Base-by-base conservation (phyloP, 2,888 invertebrate genomes). In the Rhagophthalmus giganteus region DNA sequence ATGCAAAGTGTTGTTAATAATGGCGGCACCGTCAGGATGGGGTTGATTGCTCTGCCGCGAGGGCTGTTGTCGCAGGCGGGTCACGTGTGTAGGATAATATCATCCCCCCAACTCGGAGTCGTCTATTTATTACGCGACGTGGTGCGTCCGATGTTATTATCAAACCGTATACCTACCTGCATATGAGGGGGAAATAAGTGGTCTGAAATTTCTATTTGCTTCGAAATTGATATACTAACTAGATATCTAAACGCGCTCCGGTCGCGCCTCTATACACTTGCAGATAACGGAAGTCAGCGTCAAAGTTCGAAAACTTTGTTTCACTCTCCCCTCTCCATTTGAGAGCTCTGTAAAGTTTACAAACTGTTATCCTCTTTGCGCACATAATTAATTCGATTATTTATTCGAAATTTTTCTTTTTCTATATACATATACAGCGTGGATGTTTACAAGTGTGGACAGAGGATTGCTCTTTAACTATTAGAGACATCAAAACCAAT, bases 101-200 rank as follows among this genome's bases (percentile, higher is more conserved):
- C 62, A 60, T 57, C 57, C 56, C 57, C 46, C 30, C 14, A 42
- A 61, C 60, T 62, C 58, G 46, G 49, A 61, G 60, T 63, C 59
- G 59, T 59, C 64, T 64, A 66, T 65, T 65, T 66, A 65, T 66
- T 66, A 65, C 61, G 58, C 62, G 63, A 61, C 61, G 62, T 60
- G 58, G 64, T 61, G 62, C 63, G 63, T 63, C 63, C 64, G 57
- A 64, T 62, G 66, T 62, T 66, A 65, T 66, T 66, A 66, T 65
- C 65, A 61, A 61, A 47, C 62, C 59, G 51, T 61, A 60, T 60
- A 63, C 61, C 59, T 58, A 54, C 51, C 58, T 57, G 57, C 7
- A 30, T 11, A 10, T 51, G 49, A 47, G 54, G 52, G 59, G 54
- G 52, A 54, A 62, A 60, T 63, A 62, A 65, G 61, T 56, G 64